phyloP scores from a whole-genome alignment of 2,888 invertebrate species.

The Abrostola tripartita region DNA sequence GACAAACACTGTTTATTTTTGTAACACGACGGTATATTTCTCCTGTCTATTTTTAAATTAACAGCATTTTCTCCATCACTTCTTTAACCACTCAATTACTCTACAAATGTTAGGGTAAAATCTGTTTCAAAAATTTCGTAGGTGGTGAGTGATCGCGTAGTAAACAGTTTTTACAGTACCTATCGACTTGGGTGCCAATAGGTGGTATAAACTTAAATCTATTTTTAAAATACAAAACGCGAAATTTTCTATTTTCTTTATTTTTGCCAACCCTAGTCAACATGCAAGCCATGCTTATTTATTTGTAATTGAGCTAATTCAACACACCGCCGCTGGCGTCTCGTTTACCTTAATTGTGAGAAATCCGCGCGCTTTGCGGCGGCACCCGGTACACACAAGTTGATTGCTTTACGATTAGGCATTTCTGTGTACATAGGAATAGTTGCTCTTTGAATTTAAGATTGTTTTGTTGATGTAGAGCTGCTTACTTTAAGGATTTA shows the following conservation, averaged over 20 bases:
- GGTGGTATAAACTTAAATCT: too few species aligned
- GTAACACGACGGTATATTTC: neutral
- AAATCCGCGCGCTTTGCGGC: neutral
- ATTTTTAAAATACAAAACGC: too few species aligned
- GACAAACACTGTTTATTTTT: conserved; percentile 6
- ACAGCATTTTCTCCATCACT: neutral
- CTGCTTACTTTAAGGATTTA: neutral
- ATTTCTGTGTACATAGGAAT: neutral
- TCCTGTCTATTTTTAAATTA: conserved; percentile 1
- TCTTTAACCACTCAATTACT: too few species aligned
- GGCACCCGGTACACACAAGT: neutral
- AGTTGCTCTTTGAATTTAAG: neutral
- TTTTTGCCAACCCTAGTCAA: neutral
- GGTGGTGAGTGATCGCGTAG: too few species aligned
- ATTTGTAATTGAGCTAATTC: neutral
- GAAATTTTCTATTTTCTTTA: neutral
- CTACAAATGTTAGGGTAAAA: too few species aligned
- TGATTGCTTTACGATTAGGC: neutral
- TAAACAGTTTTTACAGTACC: too few species aligned
- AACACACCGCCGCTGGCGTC: neutral
- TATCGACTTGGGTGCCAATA: too few species aligned
- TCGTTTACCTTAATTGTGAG: conserved; percentile 1
- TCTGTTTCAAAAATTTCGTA: too few species aligned
- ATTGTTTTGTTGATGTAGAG: neutral
- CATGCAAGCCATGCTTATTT: neutral